Conservation (phyloP, 2,797 vertebrate species). For the Loriculus beryllinus region DNA sequence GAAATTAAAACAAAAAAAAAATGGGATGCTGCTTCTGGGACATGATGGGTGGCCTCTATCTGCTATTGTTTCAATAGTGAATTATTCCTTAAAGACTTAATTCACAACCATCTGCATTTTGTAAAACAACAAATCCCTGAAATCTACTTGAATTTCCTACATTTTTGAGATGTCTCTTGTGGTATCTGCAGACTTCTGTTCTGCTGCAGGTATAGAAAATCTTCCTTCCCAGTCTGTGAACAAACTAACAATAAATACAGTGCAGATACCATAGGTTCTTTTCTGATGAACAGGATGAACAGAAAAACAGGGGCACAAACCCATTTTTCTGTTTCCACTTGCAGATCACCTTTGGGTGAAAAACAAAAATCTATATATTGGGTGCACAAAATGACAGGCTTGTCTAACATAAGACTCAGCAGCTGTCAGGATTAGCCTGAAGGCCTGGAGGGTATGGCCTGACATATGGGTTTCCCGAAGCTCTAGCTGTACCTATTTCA, state of each 20-base stretch:
- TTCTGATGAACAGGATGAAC: neutral
- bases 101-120: neutral
- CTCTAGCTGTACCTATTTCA: slow-evolving; percentile 6
- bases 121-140: neutral
- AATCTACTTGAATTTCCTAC: neutral
- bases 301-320: neutral
- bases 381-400: neutral
- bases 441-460: slow-evolving; percentile 27
- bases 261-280: neutral
- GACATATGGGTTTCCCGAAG: slow-evolving; percentile 41
- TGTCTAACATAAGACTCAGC: slow-evolving; percentile 42
- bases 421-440: slow-evolving; percentile 41
- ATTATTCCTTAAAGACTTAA: neutral
- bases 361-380: neutral
- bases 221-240: neutral
- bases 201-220: neutral
- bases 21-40: neutral
- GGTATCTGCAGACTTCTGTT: neutral
- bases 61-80: neutral
- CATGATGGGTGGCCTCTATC: neutral
- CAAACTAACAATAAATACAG: neutral
- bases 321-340: neutral
- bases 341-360: neutral
- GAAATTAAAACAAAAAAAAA: neutral
- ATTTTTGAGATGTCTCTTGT: neutral